Base-by-base conservation (phyloP, 2,888 invertebrate genomes). In the Acrocyrtus sp. region DNA sequence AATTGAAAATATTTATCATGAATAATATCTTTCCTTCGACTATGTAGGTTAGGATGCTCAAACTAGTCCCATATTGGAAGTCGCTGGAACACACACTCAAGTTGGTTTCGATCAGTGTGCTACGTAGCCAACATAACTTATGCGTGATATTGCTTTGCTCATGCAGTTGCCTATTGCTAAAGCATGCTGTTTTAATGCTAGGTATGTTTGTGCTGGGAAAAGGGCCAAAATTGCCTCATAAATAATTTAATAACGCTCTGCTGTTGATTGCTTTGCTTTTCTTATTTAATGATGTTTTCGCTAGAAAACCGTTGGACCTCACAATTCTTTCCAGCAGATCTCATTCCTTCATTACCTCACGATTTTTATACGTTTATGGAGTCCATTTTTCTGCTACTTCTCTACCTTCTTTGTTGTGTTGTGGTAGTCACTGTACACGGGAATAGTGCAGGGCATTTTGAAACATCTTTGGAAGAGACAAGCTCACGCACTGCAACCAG, bases 81-180 rank as follows among this genome's bases (percentile, higher is more conserved):
- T 5, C 58, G 8, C 72, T 72, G 4, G 53, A 72, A 45, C 45
- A 53, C 0, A 57, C 58, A 53, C 65, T 72, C 58, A 65, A 65
- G 3, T 12, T 53, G 8, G 39, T 22, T 24, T 12, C n/a, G 53
- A 34, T 27, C 53, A 58, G 58, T 47, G 10, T 58, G 12, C 39
- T 45, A 12, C 53, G 45, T 4, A 72, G 47, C 51, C 26, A 19
- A 6, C 53, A 72, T 26, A 34, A 60, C 26, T 65, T 65, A 47
- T 65, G 56, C 39, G 72, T 72, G 72, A 60, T 72, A 65, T 51
- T 58, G 26, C 63, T 72, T 72, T 72, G 72, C 65, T 65, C 72
- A 63, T 29, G 57, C 48, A 65, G 39, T 53, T 54, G 41, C 5
- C 2, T 45, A 24, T 15, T 72, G 2, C 24, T 72, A 21, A 72